These are phyloP conservation scores for Pseudoips prasinana DNA, from an alignment of 2,888 invertebrate species.

Conservation along the genomic window DNA sequence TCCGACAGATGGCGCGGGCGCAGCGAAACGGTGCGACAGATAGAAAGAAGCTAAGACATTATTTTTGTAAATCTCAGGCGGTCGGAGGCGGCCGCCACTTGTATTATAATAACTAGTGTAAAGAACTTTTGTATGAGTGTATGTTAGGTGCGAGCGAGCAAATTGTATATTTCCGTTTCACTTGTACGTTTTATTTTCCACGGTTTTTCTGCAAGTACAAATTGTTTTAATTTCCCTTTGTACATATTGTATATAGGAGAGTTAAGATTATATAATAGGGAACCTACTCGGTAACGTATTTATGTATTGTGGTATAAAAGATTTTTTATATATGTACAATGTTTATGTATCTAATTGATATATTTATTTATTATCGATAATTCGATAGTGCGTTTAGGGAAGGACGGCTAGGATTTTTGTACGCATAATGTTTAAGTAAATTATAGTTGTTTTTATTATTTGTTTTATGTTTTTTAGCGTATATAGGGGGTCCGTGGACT, in stretches of 20 bases:
- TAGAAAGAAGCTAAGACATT: constrained; percentile 49
- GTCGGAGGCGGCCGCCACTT: constrained; percentile 47
- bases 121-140: constrained; percentile 51
- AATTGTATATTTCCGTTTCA: constrained; percentile 70
- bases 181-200: constrained; percentile 63
- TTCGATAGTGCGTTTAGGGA: constrained; percentile 59
- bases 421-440: constrained; percentile 79
- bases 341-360: constrained; percentile 74
- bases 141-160: constrained; percentile 33
- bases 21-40: constrained; percentile 60
- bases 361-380: constrained; percentile 72
- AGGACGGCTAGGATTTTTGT: constrained; percentile 71
- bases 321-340: constrained; percentile 73
- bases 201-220: constrained; percentile 81
- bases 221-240: constrained; percentile 81
- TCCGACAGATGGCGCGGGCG: constrained; percentile 51
- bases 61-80: constrained; percentile 69
- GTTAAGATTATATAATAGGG: constrained; percentile 58
- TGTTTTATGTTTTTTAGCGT: constrained; percentile 62
- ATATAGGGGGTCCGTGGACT: constrained; percentile 48
- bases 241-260: constrained; percentile 80
- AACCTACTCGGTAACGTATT: constrained; percentile 56
- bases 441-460: constrained; percentile 79
- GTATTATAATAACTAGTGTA: constrained; percentile 50
- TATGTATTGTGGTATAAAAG: constrained; percentile 65